A percentile compares a stretch with the other conserved stretches of the same genome.
phyloP scores from a whole-genome alignment of 2,797 vertebrate genomes.

The Hylomyscus alleni region DNA sequence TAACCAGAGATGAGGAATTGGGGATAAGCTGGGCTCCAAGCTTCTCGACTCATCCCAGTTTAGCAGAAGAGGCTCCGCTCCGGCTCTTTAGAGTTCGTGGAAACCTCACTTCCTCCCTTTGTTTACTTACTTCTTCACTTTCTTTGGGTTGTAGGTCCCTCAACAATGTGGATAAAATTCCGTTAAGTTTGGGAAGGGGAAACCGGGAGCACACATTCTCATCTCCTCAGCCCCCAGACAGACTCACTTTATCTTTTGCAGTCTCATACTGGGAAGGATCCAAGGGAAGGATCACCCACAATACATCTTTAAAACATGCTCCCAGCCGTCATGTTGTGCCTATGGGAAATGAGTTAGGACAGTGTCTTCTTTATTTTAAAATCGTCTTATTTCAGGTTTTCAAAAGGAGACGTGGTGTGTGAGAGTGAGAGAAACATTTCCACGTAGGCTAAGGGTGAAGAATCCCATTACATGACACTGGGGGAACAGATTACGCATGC shows the following conservation, averaged over 20 bases:
- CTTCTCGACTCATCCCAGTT: background rate
- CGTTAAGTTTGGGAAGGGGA: background rate
- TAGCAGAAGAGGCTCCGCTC: background rate
- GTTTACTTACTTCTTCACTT: background rate
- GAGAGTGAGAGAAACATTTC: background rate
- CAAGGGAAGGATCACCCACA: conserved; percentile 51
- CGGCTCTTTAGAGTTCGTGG: background rate
- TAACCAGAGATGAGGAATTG: background rate
- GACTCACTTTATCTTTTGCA: conserved; percentile 64
- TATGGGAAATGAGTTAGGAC: conserved; percentile 58
- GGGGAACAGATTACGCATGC: background rate
- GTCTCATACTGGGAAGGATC: background rate
- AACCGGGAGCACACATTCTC: background rate
- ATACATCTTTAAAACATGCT: conserved; percentile 53
- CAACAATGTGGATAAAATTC: conserved; percentile 57
- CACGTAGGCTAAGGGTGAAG: background rate
- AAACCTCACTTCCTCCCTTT: background rate
- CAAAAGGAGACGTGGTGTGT: background rate
- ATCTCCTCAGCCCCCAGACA: conserved; percentile 34
- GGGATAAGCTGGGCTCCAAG: background rate
- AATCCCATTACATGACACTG: background rate
- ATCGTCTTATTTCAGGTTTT: conserved; percentile 62
- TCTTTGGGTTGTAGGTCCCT: background rate
- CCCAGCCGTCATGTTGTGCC: conserved; percentile 57
- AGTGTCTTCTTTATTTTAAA: conserved; percentile 76